Conservation (phyloP, 2,888 invertebrate genomes). For the Cerastis leucographa region DNA sequence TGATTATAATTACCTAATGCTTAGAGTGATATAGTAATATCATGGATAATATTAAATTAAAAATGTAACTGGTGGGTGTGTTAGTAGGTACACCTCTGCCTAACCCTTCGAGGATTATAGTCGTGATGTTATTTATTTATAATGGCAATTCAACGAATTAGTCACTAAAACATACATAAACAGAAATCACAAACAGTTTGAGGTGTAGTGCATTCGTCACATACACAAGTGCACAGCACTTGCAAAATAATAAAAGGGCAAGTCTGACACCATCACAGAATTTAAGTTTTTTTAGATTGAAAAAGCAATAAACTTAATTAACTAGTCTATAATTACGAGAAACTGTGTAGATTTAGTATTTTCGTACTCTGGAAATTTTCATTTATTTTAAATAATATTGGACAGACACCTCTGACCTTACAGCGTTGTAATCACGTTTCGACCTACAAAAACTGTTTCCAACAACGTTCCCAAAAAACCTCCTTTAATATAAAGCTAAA, state of each 20-base stretch:
- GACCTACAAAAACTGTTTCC: conserved; percentile 11
- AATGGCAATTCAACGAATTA: no score
- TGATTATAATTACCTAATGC: neutral
- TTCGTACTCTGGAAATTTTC: neutral
- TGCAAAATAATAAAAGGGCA: no score
- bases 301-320: neutral
- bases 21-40: neutral
- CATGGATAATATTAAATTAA: neutral
- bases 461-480: conserved; percentile 28
- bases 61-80: no score
- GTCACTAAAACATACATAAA: no score
- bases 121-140: no score
- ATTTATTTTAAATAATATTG: neutral
- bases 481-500: conserved; percentile 14
- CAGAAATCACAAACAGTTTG: no score
- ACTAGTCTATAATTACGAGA: neutral
- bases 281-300: neutral
- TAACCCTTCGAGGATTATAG: no score
- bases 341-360: neutral
- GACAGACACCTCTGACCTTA: neutral
- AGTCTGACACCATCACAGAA: no score
- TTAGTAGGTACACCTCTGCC: no score
- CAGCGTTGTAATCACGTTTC: conserved; percentile 1
- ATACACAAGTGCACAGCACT: no score
- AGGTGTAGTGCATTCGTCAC: no score